Evolutionary conservation across 2,113 vertebrate genomes (phyloP), one percentile per base, ranked within the genome.

Genomic region (Hydrolagus affinis): DNA sequence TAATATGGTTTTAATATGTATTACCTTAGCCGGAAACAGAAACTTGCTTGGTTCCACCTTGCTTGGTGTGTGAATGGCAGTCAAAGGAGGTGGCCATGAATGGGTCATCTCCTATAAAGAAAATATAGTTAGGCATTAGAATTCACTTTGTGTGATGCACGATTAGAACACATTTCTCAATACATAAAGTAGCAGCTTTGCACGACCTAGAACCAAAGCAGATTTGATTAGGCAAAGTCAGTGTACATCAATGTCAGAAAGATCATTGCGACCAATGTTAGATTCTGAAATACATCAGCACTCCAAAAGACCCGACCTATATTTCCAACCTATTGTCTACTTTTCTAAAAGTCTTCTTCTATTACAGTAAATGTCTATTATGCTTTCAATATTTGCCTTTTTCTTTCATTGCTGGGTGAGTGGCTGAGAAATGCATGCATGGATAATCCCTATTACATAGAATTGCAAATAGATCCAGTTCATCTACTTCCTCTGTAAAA

Each of bases 41-140:
- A 97, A 95, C 86, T 92, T 93, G 89, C 91, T 94, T 71, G 91
- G 89, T 88, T 95, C 95, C 87, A 93, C 94, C 89, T 95, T 96
- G 86, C 93, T 92, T 86, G 96, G 94, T 86, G 95, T 93, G 86
- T 94, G 94, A 90, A 96, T 93, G 87, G 94, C 95, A 87, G 94
- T 93, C 60, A 94, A 90, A 3, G 93, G 93, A 0, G 93, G 91
- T 86, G 95, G 94, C 96, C 96, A 98, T 86, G 94, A 95, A 90
- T 96, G 96, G 90, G 96, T 98, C 96, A 98, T 98, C 90, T 96
- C 95, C 97, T 94, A 89, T 77, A 87, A 86, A 90, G 88, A 90
- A 85, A 87, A 70, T 56, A 86, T 25, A 76, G 87, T n/a, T 11
- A 72, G 1, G 12, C 25, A 12, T 72, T 23, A 72, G 70, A 23